Base-by-base conservation (phyloP, 2,888 invertebrate genomes). In the Ochropleura plecta region DNA sequence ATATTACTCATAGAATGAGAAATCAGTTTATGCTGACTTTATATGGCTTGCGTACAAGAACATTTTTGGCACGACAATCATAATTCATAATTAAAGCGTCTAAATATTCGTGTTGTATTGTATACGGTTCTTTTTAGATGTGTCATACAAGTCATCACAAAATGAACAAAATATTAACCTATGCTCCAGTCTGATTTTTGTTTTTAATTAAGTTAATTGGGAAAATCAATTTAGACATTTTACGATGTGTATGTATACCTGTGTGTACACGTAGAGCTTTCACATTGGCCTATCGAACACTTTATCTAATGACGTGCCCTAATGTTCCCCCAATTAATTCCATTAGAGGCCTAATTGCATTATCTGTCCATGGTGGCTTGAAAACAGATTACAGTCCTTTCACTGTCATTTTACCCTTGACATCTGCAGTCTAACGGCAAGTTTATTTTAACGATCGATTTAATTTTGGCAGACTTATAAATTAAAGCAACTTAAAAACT, bases 341-440 rank as follows among this genome's bases (percentile, higher is more conserved):
- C 79, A 84, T 86, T 89, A 86, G 79, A 44, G 65, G 75, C 70
- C 70, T 85, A 86, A 88, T 86, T 81, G 76, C 81, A 82, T 89
- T 85, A 88, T 74, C 76, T 75, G 74, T 81, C 77, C 80, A 82
- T 83, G 86, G 80, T 82, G 49, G 73, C 64, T 64, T 70, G 64
- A 78, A 81, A 85, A 81, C 81, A 82, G 79, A 78, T 82, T 82
- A 44, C n/a, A 62, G 62, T 44, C n/a, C n/a, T 14, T 44, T 40
- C 62, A 44, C 6, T n/a, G n/a, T 62, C 44, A 12, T 44, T n/a
- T n/a, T 20, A 62, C 62, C n/a, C n/a, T 12, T n/a, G n/a, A 0
- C 18, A 59, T 4, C 59, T 16, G 59, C 40, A 9, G 59, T 59
- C 16, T 7, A 59, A 6, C 0, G 40, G 16, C 8, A 8, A 59